Evolutionary conservation across 2,888 invertebrate species (phyloP).

Genomic region (Epinotia nisella): DNA sequence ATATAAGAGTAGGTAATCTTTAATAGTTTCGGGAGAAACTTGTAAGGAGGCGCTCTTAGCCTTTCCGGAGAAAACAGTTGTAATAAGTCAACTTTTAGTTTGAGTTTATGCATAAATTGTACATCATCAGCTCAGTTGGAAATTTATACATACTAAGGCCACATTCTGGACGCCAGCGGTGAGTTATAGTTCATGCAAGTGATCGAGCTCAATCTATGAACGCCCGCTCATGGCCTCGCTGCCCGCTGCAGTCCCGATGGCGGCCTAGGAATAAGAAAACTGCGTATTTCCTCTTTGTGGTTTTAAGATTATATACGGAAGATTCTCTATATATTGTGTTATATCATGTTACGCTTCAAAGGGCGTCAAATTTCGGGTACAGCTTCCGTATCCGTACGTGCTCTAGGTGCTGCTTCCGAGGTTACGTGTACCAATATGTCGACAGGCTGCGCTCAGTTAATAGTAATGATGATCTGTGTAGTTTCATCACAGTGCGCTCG

Average conservation of each 20-base stretch:
- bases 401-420: conserved; percentile 53
- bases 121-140: not conserved
- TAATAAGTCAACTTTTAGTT: too few species aligned
- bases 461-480: conserved; percentile 78
- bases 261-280: not conserved
- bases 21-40: not conserved
- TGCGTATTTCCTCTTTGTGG: not conserved
- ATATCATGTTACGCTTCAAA: conserved; percentile 2
- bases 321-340: not conserved
- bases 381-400: conserved; percentile 55
- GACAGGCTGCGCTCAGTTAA: conserved; percentile 76
- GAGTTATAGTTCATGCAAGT: too few species aligned
- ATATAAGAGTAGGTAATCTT: too few species aligned
- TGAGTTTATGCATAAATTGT: not conserved
- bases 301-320: not conserved
- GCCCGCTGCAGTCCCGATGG: too few species aligned
- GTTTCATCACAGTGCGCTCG: conserved; percentile 81
- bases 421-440: conserved; percentile 73
- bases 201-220: too few species aligned
- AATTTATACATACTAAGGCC: not conserved
- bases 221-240: too few species aligned
- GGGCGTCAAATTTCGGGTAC: conserved; percentile 20
- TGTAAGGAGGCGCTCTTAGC: not conserved
- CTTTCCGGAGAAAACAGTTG: too few species aligned
- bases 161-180: too few species aligned